phyloP scores from a whole-genome alignment of 2,888 invertebrate species.

The Drosophila picticornis region DNA sequence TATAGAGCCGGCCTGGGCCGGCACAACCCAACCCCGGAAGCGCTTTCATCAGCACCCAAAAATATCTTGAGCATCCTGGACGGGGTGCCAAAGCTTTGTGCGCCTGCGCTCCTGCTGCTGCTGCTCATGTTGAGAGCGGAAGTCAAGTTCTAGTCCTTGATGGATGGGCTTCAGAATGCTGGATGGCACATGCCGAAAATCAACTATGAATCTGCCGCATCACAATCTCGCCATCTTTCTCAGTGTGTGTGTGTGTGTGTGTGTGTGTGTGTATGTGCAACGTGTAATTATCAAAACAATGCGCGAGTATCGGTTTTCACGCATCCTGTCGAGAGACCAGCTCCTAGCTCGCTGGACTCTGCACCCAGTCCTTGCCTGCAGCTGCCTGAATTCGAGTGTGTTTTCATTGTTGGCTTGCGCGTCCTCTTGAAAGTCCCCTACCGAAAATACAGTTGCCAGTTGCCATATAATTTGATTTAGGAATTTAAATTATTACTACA shows the following conservation, averaged over 20 bases:
- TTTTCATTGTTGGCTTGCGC: constrained; percentile 5
- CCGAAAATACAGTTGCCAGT: constrained; percentile 22
- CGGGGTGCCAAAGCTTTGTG: constrained; percentile 66
- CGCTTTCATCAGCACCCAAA: constrained; percentile 79
- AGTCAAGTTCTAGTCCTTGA: constrained; percentile 52
- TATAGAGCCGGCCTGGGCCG: constrained; percentile 51
- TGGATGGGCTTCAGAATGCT: constrained; percentile 33
- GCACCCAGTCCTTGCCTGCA: constrained; percentile 21
- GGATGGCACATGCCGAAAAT: constrained; percentile 45
- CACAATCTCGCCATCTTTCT: constrained; percentile 42
- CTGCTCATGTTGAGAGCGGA: constrained; percentile 52
- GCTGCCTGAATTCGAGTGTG: constrained; percentile 32
- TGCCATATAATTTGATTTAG: constrained; percentile 28
- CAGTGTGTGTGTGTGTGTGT: background rate
- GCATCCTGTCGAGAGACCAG: constrained; percentile 61
- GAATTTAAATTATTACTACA: constrained; percentile 19
- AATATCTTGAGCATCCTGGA: constrained; percentile 36
- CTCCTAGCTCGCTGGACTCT: background rate
- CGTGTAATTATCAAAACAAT: constrained; percentile 70
- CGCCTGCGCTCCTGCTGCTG: constrained; percentile 56
- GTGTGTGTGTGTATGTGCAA: constrained; percentile 25
- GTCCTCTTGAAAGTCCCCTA: background rate
- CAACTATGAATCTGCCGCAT: constrained; percentile 29
- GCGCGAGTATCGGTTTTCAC: constrained; percentile 74
- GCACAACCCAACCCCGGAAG: constrained; percentile 69